Conservation (phyloP, 2,888 invertebrate genomes). For the Leptogaster cylindrica region DNA sequence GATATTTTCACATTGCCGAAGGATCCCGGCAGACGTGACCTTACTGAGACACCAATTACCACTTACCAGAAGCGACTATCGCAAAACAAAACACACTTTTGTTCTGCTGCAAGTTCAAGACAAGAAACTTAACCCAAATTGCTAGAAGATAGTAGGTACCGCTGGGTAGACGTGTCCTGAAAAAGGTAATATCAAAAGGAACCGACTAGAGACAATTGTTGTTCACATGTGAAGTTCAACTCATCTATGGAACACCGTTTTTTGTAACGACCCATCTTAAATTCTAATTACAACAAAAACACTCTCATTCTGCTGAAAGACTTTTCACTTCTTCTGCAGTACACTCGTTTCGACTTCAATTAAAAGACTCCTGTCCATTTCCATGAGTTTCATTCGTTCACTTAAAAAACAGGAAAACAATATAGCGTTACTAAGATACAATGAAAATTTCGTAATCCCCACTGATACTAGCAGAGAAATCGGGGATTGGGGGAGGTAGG, state of each 20-base stretch:
- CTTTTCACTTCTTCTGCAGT: conserved; percentile 26
- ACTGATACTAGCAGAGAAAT: background rate
- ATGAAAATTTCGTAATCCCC: conserved; percentile 2
- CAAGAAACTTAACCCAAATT: no score
- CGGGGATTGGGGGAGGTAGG: background rate
- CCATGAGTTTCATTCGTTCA: background rate
- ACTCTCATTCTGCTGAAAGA: conserved; percentile 20
- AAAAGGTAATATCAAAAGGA: conserved; percentile 13
- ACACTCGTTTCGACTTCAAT: conserved; percentile 27
- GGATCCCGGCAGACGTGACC: no score
- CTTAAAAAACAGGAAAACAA: background rate
- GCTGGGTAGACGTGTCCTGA: conserved; percentile 27
- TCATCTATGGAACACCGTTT: conserved; percentile 21
- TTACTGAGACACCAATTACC: no score
- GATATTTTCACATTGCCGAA: no score
- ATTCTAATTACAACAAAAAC: conserved; percentile 31
- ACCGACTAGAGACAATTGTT: background rate
- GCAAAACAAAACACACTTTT: no score
- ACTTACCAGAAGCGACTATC: no score
- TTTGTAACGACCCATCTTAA: conserved; percentile 21
- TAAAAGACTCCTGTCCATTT: conserved; percentile 15
- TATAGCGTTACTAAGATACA: conserved; percentile 7
- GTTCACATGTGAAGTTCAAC: conserved; percentile 5
- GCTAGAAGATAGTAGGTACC: no score
- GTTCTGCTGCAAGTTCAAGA: no score